A percentile compares a stretch with the other conserved stretches of the same genome.
These are phyloP conservation scores for Clangula hyemalis DNA, from an alignment of 2,797 vertebrate genomes.

Conservation along the genomic window DNA sequence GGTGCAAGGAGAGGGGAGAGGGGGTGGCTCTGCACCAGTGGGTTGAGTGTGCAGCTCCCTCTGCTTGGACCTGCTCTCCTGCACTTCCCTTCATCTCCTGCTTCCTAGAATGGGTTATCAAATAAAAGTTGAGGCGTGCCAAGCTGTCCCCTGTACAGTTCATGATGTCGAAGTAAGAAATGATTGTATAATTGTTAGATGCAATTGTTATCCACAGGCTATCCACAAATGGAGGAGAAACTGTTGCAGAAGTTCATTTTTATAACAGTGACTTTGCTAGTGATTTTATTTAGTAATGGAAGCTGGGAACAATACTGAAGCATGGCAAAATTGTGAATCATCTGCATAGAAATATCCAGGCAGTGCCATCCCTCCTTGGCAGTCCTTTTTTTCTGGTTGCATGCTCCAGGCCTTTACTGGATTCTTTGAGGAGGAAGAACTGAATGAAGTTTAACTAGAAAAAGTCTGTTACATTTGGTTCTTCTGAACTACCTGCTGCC, in stretches of 20 bases:
- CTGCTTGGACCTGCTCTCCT: rapidly evolving
- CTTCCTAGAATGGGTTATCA: not conserved
- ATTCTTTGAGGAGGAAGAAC: not conserved
- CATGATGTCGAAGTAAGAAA: not conserved
- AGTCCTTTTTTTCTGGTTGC: not conserved
- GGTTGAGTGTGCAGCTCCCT: not conserved
- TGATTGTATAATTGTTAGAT: not conserved
- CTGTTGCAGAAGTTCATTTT: not conserved
- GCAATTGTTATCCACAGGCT: not conserved
- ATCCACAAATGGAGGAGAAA: not conserved
- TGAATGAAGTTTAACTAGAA: not conserved
- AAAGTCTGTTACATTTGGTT: not conserved
- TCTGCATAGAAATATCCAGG: not conserved
- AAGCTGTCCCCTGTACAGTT: rapidly evolving
- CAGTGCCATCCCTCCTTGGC: not conserved
- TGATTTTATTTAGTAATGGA: not conserved
- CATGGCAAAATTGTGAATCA: not conserved
- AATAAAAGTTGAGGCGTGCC: not conserved
- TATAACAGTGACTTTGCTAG: not conserved
- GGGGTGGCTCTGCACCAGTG: not conserved
- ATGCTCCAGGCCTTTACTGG: not conserved
- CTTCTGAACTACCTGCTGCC: constrained; percentile 8
- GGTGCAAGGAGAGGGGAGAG: rapidly evolving
- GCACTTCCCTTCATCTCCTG: not conserved
- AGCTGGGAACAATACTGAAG: not conserved